Evolutionary conservation across 2,113 vertebrate species (phyloP).

Genomic region (Holacanthus passer): DNA sequence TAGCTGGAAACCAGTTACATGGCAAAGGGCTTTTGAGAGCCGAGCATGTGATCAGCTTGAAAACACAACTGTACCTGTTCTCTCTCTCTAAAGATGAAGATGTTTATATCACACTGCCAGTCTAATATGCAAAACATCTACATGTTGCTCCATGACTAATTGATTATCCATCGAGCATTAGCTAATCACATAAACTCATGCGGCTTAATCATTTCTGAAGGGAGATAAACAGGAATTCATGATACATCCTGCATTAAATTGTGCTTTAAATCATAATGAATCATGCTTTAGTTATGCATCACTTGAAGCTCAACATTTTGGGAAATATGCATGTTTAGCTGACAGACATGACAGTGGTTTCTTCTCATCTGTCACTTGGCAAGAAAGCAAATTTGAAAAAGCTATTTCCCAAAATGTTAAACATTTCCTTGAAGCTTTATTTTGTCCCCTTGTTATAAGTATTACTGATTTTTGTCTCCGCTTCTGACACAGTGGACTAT

Average conservation of each 20-base stretch:
- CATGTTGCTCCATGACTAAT: neutral
- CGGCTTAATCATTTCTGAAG: neutral
- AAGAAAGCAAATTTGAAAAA: neutral
- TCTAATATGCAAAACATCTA: neutral
- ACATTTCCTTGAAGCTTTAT: neutral
- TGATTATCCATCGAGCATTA: neutral
- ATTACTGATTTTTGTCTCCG: neutral
- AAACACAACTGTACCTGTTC: neutral
- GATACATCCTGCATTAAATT: neutral
- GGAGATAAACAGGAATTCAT: neutral
- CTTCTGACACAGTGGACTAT: neutral
- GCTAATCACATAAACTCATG: slow-evolving; percentile 8
- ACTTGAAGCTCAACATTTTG: neutral
- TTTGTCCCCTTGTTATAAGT: neutral
- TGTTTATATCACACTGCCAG: neutral
- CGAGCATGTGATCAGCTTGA: neutral
- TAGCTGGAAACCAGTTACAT: slow-evolving; percentile 3
- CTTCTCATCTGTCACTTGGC: neutral
- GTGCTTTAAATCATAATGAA: no score
- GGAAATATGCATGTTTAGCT: neutral
- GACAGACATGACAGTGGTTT: neutral
- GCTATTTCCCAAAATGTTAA: neutral
- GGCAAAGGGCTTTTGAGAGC: neutral
- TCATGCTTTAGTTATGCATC: neutral
- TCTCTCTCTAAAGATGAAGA: neutral